A percentile compares a stretch with the other conserved stretches of the same genome.
These are phyloP conservation scores for Phalacrocorax aristotelis DNA, from an alignment of 2,113 vertebrate species.

Conservation along the genomic window DNA sequence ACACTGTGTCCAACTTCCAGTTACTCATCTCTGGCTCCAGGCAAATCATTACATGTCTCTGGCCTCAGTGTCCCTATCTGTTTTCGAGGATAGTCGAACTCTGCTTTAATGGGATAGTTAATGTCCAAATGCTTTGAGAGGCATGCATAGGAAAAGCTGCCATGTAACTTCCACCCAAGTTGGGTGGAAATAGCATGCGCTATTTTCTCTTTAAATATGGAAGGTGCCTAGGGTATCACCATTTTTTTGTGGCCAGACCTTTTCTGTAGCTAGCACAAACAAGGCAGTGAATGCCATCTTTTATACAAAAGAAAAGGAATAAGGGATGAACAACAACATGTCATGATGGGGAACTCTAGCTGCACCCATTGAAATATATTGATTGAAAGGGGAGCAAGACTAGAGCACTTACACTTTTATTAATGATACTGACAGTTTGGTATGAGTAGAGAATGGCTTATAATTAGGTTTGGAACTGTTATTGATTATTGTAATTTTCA, in stretches of 20 bases:
- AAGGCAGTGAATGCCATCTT: background rate
- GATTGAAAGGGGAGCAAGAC: background rate
- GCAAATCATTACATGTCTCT: background rate
- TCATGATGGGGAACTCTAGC: background rate
- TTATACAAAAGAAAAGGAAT: background rate
- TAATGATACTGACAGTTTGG: conserved; percentile 22
- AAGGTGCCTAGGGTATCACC: background rate
- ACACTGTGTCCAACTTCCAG: background rate
- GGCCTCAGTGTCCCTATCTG: background rate
- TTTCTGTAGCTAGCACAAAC: background rate
- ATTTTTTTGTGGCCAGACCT: background rate
- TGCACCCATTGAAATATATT: background rate
- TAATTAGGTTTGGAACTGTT: background rate
- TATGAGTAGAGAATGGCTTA: conserved; percentile 20
- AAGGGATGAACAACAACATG: background rate
- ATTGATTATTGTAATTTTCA: conserved; percentile 53
- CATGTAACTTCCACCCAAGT: background rate
- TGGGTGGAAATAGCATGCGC: background rate
- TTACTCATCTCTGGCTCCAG: background rate
- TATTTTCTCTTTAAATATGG: background rate
- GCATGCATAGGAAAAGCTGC: background rate
- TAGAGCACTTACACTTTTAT: conserved; percentile 15
- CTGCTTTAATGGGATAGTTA: background rate
- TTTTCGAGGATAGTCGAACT: background rate
- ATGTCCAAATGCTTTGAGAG: background rate